A percentile compares a stretch with the other conserved stretches of the same genome.
Conservation (phyloP, 2,113 vertebrate species). For the Gymnorhina tibicen region DNA sequence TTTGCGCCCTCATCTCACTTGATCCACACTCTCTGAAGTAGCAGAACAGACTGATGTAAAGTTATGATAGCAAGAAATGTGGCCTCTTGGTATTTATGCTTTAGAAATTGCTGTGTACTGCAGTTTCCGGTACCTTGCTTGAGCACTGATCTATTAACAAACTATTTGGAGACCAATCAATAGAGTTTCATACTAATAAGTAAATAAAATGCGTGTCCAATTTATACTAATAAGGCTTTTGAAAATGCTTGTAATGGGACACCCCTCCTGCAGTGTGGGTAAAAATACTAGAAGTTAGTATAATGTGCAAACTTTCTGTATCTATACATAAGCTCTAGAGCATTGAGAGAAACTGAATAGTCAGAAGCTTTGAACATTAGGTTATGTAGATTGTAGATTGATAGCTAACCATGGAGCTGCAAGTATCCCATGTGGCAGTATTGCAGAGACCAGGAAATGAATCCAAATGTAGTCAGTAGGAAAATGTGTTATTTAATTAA, state of each 20-base stretch:
- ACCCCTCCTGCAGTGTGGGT: not conserved
- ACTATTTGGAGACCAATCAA: not conserved
- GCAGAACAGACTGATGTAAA: not conserved
- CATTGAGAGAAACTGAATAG: not conserved
- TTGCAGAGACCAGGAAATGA: too few species aligned
- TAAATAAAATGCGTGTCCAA: not conserved
- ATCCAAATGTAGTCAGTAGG: too few species aligned
- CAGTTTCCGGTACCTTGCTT: not conserved
- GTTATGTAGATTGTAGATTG: not conserved
- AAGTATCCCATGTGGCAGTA: too few species aligned
- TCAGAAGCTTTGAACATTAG: not conserved
- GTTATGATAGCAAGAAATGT: not conserved
- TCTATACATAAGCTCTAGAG: not conserved
- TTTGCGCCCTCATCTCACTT: not conserved
- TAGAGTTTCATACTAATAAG: not conserved
- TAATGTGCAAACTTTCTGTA: not conserved
- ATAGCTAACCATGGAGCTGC: not conserved
- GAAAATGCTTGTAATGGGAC: not conserved
- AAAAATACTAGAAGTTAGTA: not conserved
- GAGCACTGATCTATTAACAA: not conserved
- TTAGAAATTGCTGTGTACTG: not conserved
- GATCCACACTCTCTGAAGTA: not conserved
- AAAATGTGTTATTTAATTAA: too few species aligned
- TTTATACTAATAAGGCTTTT: not conserved
- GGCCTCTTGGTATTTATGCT: not conserved